Evolutionary conservation across 2,888 invertebrate genomes (phyloP), one percentile per base, ranked within the genome.

Genomic region (Drosophila prolongata): DNA sequence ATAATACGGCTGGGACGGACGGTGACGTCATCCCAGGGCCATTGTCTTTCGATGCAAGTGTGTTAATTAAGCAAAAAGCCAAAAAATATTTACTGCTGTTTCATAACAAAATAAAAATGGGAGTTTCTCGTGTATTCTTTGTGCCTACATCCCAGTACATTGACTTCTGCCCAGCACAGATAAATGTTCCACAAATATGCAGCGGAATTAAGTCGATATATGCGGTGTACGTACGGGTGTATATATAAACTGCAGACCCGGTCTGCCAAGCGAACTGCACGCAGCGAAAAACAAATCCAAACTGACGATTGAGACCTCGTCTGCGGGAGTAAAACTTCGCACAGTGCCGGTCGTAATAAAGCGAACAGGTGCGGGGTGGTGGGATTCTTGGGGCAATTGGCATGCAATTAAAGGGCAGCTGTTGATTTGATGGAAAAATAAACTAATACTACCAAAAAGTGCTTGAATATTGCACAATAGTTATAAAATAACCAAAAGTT

Each of bases 21-120:
- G 11, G 80, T 83, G 83, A 83, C 89, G 83, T 88, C 83, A 83
- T 59, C 80, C 24, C 43, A 52, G n/a, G 42, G 40, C 59, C 16
- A 49, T 64, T 61, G 69, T 52, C 54, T 43, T 58, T 46, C 49
- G n/a, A 24, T 60, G 37, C 64, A 16, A 54, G 54, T 67, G 82
- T 69, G 78, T 69, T 87, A 83, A 83, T 88, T 88, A 80, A 80
- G 56, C 67, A 56, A 59, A 69, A 69, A 52, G 47, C 19, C 47
- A 47, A 69, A 58, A 52, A 14, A 38, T 42, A 54, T 38, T 57
- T 43, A 37, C 67, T 56, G 53, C 43, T 43, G 14, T 64, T 59
- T 75, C 59, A 55, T 55, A 59, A 68, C 59, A 46, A 75, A 61
- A 57, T 44, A 35, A 55, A 66, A 66, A 40, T 38, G 49, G 27